These are phyloP conservation scores for Rhea pennata DNA, from an alignment of 2,113 vertebrate species.

Conservation along the genomic window DNA sequence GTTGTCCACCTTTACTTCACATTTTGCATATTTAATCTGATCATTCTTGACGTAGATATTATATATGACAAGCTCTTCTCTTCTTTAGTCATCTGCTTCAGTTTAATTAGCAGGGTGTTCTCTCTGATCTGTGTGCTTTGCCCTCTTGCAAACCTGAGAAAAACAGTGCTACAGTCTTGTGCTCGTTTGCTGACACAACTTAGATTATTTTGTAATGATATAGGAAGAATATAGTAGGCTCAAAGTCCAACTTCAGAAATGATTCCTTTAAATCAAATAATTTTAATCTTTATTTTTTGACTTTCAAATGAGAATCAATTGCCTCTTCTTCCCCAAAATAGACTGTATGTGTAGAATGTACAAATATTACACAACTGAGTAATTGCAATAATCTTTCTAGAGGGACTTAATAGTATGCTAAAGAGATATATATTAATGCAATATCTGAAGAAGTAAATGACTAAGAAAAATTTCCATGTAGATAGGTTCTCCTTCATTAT, in stretches of 20 bases:
- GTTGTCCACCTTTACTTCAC: conserved; percentile 77
- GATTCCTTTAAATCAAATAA: conserved; percentile 39
- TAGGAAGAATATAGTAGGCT: conserved; percentile 48
- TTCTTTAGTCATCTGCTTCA: conserved; percentile 73
- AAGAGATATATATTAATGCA: background rate
- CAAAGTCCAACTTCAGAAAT: conserved; percentile 52
- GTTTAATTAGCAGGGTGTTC: conserved; percentile 85
- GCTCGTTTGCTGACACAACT: conserved; percentile 81
- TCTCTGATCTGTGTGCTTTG: conserved; percentile 80
- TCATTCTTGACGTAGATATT: conserved; percentile 73
- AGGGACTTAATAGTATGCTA: background rate
- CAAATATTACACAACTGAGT: background rate
- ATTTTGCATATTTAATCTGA: conserved; percentile 81
- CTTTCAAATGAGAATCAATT: conserved; percentile 1
- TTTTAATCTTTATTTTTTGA: background rate
- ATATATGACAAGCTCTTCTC: conserved; percentile 77
- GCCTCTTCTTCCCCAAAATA: background rate
- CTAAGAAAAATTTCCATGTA: background rate
- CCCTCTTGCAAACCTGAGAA: conserved; percentile 77
- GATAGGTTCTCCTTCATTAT: too few species aligned
- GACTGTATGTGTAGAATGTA: background rate
- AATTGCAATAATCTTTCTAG: background rate
- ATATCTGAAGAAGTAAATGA: background rate
- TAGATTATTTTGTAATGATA: conserved; percentile 78
- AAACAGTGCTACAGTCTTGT: conserved; percentile 75